Conservation (phyloP, 2,113 vertebrate species). For the Hucho hucho region DNA sequence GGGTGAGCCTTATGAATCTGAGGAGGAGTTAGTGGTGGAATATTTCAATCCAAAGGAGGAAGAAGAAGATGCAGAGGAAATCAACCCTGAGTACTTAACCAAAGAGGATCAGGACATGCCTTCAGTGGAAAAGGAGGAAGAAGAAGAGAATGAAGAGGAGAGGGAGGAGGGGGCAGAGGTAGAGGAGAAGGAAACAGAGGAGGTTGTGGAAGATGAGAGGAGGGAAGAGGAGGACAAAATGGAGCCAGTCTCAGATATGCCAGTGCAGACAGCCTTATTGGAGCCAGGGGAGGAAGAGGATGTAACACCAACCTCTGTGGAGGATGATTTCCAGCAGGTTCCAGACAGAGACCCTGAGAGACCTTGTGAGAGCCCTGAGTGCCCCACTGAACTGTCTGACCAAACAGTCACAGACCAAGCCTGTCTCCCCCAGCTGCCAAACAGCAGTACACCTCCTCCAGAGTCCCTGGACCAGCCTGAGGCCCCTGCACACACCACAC, state of each 20-base stretch:
- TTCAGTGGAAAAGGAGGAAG: not conserved
- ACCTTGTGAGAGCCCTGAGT: not conserved
- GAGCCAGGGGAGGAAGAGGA: conserved; percentile 14
- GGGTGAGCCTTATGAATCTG: not conserved
- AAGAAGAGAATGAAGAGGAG: not conserved
- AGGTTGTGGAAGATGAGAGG: conserved; percentile 4
- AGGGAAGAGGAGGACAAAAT: not conserved
- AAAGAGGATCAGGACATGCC: conserved; percentile 2
- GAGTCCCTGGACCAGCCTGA: not conserved
- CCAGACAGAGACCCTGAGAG: conserved; percentile 1
- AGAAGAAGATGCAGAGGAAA: conserved; percentile 32
- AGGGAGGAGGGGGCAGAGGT: conserved; percentile 22
- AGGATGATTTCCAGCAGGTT: conserved; percentile 12
- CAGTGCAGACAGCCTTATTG: not conserved
- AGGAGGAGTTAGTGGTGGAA: not conserved
- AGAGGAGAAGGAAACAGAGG: conserved; percentile 14
- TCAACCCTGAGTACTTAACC: not conserved
- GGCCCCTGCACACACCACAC: not conserved
- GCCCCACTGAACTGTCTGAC: not conserved
- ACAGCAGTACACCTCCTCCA: conserved; percentile 6
- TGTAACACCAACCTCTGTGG: not conserved
- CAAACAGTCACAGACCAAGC: conserved; percentile 1
- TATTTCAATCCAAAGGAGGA: conserved; percentile 26
- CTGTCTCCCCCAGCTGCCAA: not conserved
- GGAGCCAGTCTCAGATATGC: not conserved